These are phyloP conservation scores for Hoplostethus mediterraneus DNA, from an alignment of 2,797 vertebrate species.

Conservation along the genomic window DNA sequence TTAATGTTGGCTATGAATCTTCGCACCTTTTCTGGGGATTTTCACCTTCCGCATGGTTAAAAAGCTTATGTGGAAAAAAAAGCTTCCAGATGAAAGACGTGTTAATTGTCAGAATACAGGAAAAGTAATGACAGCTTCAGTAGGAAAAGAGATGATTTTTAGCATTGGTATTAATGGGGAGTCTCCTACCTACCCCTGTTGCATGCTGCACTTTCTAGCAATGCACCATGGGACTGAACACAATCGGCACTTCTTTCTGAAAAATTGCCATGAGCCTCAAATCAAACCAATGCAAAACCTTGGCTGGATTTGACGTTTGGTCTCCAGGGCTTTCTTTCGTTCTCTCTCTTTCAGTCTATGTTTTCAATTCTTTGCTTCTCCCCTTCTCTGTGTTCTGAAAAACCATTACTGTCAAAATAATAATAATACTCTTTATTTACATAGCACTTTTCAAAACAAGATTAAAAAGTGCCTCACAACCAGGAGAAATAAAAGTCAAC, in stretches of 20 bases:
- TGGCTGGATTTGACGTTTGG: slow-evolving; percentile 36
- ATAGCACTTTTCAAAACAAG: no score
- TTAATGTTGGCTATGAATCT: no score
- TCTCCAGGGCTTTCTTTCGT: slow-evolving; percentile 33
- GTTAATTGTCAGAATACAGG: no score
- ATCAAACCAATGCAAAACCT: slow-evolving; percentile 38
- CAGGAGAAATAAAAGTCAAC: no score
- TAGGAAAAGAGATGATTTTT: neutral
- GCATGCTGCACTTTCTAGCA: slow-evolving; percentile 14
- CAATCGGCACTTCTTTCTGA: slow-evolving; percentile 35
- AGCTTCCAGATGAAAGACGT: no score
- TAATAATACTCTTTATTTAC: no score
- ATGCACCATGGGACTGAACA: slow-evolving; percentile 32
- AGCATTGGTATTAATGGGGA: neutral
- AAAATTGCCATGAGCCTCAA: slow-evolving; percentile 43
- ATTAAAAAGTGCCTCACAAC: no score
- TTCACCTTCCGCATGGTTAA: no score
- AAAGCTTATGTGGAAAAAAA: no score
- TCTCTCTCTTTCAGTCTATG: slow-evolving; percentile 36
- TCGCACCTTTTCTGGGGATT: no score
- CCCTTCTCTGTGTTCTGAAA: neutral
- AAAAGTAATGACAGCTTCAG: no score
- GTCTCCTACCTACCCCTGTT: neutral
- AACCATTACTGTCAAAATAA: slow-evolving; percentile 39
- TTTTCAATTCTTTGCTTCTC: slow-evolving; percentile 17